phyloP scores from a whole-genome alignment of 2,888 invertebrate species.

The Drosophila testacea region DNA sequence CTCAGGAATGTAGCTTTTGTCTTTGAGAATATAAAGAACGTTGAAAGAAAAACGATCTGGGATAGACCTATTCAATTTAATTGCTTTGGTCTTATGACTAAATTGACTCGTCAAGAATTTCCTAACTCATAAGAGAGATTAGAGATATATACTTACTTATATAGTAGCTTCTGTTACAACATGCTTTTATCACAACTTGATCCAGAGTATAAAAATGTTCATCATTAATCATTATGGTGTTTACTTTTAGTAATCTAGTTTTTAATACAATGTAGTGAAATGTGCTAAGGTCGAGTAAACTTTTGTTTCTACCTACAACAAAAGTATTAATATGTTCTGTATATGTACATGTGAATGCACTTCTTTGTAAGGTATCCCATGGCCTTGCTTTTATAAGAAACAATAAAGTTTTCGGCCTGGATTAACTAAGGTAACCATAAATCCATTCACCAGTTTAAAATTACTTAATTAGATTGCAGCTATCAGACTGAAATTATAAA shows the following conservation, averaged over 20 bases:
- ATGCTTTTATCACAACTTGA: neutral
- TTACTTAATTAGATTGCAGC: slow-evolving; percentile 14
- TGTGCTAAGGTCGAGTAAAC: slow-evolving; percentile 8
- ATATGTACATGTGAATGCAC: neutral
- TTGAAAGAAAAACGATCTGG: neutral
- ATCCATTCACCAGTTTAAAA: neutral
- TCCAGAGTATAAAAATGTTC: neutral
- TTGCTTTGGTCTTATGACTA: neutral
- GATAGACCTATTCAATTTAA: neutral
- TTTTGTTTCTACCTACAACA: slow-evolving; percentile 4
- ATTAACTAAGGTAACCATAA: slow-evolving; percentile 23
- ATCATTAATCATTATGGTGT: neutral
- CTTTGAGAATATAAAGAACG: neutral
- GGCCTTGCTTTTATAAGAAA: neutral
- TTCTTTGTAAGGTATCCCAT: neutral
- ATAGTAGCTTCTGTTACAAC: no score
- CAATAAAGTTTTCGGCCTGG: neutral
- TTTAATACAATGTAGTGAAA: slow-evolving; percentile 7
- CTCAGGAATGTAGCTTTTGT: slow-evolving; percentile 5
- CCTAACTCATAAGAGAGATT: neutral
- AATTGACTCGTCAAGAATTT: neutral
- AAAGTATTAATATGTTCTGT: neutral
- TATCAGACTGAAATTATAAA: slow-evolving; percentile 22
- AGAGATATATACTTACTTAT: no score
- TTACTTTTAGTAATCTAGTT: neutral